phyloP scores from a whole-genome alignment of 2,113 vertebrate genomes.

The Junco hyemalis region DNA sequence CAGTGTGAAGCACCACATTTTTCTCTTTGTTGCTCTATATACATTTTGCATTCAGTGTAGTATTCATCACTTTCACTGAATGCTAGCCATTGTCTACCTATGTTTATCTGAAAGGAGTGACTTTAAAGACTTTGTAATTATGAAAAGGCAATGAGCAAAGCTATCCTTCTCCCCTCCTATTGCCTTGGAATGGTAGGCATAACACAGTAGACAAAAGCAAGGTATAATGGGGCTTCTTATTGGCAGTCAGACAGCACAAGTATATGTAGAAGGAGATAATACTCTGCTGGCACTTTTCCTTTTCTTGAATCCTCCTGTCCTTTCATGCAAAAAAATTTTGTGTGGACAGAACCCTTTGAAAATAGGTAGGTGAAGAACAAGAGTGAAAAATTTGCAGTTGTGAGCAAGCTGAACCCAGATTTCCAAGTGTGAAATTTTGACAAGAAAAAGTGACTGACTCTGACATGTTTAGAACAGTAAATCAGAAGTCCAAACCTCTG shows the following conservation, averaged over 20 bases:
- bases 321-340: constrained; percentile 18
- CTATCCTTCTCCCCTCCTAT: constrained; percentile 33
- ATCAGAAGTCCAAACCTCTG: background rate
- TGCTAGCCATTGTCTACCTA: constrained; percentile 33
- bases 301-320: constrained; percentile 40
- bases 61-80: constrained; percentile 57
- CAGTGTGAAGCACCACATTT: constrained; percentile 41
- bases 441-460: background rate
- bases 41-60: constrained; percentile 21
- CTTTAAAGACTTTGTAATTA: constrained; percentile 61
- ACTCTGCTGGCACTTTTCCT: constrained; percentile 30
- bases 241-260: constrained; percentile 25
- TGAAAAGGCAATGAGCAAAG: constrained; percentile 54
- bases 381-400: background rate
- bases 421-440: background rate
- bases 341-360: background rate
- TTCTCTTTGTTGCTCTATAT: constrained; percentile 22
- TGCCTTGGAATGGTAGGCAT: constrained; percentile 21
- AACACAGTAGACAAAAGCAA: constrained; percentile 45
- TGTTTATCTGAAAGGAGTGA: constrained; percentile 44
- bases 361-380: background rate
- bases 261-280: constrained; percentile 20
- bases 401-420: background rate
- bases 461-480: background rate
- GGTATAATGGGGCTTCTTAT: background rate